Percentiles rank a stretch among this genome's conserved stretches.
Evolutionary conservation across 2,113 vertebrate genomes (phyloP).

Genomic region (Gnathonemus longibarbis): DNA sequence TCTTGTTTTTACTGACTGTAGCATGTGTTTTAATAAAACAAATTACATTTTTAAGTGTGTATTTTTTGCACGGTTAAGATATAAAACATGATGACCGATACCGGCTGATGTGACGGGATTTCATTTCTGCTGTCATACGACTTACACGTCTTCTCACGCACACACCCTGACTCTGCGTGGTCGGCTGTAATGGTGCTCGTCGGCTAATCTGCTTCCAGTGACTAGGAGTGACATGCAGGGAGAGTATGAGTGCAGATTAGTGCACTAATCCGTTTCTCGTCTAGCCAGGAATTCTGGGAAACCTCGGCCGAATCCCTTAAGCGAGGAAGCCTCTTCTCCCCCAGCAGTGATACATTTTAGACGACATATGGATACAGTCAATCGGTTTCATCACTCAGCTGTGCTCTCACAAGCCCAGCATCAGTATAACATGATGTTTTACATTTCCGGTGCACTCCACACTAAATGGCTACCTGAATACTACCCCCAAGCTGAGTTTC

Average conservation of each 20-base stretch:
- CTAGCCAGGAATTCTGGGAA: slow-evolving; percentile 23
- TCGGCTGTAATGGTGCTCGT: background rate
- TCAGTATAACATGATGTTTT: background rate
- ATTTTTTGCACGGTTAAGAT: background rate
- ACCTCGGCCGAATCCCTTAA: slow-evolving; percentile 2
- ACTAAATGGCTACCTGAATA: background rate
- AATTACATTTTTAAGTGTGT: slow-evolving; percentile 41
- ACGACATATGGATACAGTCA: background rate
- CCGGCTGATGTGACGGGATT: background rate
- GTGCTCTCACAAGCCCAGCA: background rate
- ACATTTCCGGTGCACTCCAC: background rate
- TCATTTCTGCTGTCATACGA: background rate
- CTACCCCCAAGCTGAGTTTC: background rate
- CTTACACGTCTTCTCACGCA: background rate
- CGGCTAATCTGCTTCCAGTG: slow-evolving; percentile 22
- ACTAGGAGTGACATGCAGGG: background rate
- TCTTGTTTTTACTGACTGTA: slow-evolving; percentile 44
- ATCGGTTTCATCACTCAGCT: background rate
- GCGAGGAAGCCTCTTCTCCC: background rate
- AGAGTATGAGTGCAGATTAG: slow-evolving; percentile 27
- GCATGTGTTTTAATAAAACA: slow-evolving; percentile 55
- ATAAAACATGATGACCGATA: background rate
- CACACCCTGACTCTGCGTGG: background rate
- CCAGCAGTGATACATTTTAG: background rate
- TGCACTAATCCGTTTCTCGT: slow-evolving; percentile 49